These are phyloP conservation scores for Zapus hudsonius DNA, from an alignment of 2,113 vertebrate genomes.

Conservation along the genomic window DNA sequence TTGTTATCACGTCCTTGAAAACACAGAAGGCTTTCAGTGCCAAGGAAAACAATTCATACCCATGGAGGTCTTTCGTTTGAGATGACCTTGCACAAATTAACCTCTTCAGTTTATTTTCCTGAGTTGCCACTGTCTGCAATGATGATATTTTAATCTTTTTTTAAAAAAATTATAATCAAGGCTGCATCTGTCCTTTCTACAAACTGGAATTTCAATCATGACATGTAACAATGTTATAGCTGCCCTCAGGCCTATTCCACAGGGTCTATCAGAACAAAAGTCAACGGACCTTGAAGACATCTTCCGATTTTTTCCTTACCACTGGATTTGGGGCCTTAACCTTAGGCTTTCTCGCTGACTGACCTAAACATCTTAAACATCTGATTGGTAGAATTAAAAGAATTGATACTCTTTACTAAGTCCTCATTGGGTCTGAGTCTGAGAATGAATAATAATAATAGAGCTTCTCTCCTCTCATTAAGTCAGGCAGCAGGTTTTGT, in stretches of 20 bases:
- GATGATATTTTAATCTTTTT: conserved; percentile 61
- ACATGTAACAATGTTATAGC: conserved; percentile 51
- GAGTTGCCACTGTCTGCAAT: conserved; percentile 59
- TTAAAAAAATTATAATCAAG: conserved; percentile 60
- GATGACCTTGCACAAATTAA: conserved; percentile 63
- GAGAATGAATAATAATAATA: conserved; percentile 30
- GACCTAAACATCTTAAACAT: conserved; percentile 67
- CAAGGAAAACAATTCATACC: conserved; percentile 55
- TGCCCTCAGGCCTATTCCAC: conserved; percentile 58
- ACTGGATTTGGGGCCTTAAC: conserved; percentile 46
- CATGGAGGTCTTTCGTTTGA: conserved; percentile 36
- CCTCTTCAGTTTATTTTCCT: conserved; percentile 64
- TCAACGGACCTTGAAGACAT: not conserved
- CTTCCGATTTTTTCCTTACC: conserved; percentile 26
- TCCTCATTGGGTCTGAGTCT: conserved; percentile 43
- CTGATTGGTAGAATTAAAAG: conserved; percentile 64
- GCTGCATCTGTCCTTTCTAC: conserved; percentile 64
- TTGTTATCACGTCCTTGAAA: conserved; percentile 60
- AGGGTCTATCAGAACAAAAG: conserved; percentile 55
- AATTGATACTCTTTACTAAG: conserved; percentile 26
- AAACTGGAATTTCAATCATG: conserved; percentile 69
- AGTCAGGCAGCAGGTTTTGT: conserved; percentile 19
- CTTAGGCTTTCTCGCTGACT: conserved; percentile 38
- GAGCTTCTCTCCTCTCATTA: conserved; percentile 52
- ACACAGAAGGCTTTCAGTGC: conserved; percentile 57